Base-by-base conservation (phyloP, 2,888 invertebrate genomes). In the Limnephilus marmoratus region DNA sequence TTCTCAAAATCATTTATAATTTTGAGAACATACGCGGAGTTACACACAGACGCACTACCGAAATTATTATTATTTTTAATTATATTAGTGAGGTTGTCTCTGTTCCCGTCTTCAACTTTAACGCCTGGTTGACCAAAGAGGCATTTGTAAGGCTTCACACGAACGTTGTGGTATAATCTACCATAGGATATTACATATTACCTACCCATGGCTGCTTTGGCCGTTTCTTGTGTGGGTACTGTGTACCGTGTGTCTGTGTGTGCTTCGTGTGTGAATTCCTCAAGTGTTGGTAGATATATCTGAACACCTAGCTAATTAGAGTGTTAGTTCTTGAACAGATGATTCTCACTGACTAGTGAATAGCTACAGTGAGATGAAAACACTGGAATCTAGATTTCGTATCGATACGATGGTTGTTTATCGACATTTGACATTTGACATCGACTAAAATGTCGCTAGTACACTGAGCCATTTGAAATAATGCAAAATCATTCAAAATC, bases 101-200 rank as follows among this genome's bases (percentile, higher is more conserved):
- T 24, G 68, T 68, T 24, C 68, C 18, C 9, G 15, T 68, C 68
- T 68, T 68, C n/a, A 68, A n/a, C 37, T 83, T 83, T 15, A 83
- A 83, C 83, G 83, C 24, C 83, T 83, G 37, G 37, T 18, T 83
- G 83, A 34, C 18, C 83, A 41, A 83, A 68, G 83, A 37, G 37
- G 37, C 24, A 34, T 83, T 83, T 15, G 18, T 83, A 83, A 83
- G 83, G 83, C 18, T 83, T 83, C 83, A 83, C 83, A 34, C 24
- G 83, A 83, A 41, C 18, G 15, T 24, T 83, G 37, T 37, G 34
- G 37, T 37, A 68, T 49, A 49, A 49, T n/a, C 68, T 68, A 68
- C 68, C 68, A 9, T 68, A 24, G 24, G 68, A 68, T n/a, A 68
- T n/a, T 68, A n/a, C n/a, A 68, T 68, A 68, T 68, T 68, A 68